These are phyloP conservation scores for Dasypogon diadema DNA, from an alignment of 2,888 invertebrate genomes.

Conservation along the genomic window DNA sequence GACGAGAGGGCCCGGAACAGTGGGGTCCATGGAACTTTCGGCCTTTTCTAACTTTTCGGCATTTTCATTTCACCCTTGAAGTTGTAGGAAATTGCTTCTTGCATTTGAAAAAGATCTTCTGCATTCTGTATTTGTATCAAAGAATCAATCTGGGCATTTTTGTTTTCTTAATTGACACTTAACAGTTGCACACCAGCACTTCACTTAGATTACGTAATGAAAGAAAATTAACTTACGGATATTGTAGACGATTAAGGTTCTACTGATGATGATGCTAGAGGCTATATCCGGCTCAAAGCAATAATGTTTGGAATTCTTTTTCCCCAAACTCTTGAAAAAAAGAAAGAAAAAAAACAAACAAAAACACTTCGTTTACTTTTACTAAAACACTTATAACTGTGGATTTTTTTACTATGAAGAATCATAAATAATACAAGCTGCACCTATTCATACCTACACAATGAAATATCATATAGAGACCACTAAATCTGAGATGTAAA, in stretches of 20 bases:
- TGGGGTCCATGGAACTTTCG: background rate
- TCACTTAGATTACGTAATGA: background rate
- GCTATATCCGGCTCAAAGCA: background rate
- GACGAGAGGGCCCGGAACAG: background rate
- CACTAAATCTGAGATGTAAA: too few species aligned
- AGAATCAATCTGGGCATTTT: background rate
- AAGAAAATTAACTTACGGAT: background rate
- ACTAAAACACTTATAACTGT: too few species aligned
- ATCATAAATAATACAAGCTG: too few species aligned
- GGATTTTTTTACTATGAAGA: too few species aligned
- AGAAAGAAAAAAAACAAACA: too few species aligned
- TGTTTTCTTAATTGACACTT: background rate
- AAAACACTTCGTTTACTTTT: too few species aligned
- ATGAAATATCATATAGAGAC: too few species aligned
- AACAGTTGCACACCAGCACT: background rate
- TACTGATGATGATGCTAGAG: background rate
- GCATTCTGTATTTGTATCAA: too few species aligned
- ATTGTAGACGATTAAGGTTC: background rate
- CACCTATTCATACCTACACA: too few species aligned
- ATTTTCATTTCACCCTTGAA: background rate
- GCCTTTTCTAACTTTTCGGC: background rate
- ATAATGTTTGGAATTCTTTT: too few species aligned
- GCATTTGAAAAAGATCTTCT: background rate
- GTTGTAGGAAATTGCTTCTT: background rate
- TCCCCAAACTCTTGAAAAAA: too few species aligned